These are phyloP conservation scores for Desmodus rotundus DNA, from an alignment of 2,113 vertebrate genomes.

Conservation along the genomic window DNA sequence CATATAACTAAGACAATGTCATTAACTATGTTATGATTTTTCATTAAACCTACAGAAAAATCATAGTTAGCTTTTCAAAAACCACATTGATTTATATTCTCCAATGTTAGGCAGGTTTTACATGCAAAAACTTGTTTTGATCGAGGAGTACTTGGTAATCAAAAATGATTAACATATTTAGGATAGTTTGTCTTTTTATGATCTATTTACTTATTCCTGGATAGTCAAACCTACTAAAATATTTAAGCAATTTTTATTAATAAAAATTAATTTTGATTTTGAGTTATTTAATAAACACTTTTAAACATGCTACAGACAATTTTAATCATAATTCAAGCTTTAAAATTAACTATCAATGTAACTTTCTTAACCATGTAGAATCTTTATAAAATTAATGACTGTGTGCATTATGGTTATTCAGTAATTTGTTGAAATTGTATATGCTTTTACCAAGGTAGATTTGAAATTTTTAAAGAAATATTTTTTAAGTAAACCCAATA, in stretches of 20 bases:
- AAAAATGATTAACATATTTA: neutral
- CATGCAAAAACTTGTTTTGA: neutral
- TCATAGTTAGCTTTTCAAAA: neutral
- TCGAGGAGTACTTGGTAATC: neutral
- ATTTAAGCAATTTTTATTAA: neutral
- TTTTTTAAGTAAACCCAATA: neutral
- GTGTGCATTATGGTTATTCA: neutral
- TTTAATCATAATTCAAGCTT: neutral
- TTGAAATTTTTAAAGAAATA: neutral
- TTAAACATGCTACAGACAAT: neutral
- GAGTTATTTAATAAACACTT: neutral
- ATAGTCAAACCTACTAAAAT: neutral
- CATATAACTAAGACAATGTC: neutral
- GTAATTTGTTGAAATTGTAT: neutral
- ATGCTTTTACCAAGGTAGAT: neutral
- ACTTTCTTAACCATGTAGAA: neutral
- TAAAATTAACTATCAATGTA: too few relatives aligned
- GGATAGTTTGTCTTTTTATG: neutral
- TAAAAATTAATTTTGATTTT: neutral
- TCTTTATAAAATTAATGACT: neutral
- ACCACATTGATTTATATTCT: neutral
- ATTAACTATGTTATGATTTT: neutral
- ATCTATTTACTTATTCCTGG: neutral
- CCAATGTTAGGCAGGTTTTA: neutral
- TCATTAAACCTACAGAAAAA: neutral